Percentiles rank a stretch among this genome's conserved stretches.
These are phyloP conservation scores for Gracilinanus agilis DNA, from an alignment of 2,113 vertebrate genomes.

Conservation along the genomic window DNA sequence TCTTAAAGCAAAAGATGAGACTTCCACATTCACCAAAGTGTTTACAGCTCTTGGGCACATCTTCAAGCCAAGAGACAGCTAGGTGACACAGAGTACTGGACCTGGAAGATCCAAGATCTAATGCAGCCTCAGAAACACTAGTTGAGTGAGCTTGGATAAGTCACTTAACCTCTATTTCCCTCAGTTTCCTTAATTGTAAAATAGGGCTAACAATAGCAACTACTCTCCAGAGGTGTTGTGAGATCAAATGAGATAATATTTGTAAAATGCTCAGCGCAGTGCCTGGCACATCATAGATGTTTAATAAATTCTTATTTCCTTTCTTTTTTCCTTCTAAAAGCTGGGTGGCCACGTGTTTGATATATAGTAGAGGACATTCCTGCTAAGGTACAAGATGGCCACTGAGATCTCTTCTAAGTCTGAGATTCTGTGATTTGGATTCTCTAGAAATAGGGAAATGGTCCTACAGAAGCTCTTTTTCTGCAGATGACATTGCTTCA, in stretches of 20 bases:
- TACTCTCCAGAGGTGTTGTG: too few species aligned
- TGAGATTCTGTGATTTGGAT: not conserved
- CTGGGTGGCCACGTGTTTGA: not conserved
- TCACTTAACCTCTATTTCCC: too few species aligned
- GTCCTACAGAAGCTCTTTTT: not conserved
- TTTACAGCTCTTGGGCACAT: too few species aligned
- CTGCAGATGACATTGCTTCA: not conserved
- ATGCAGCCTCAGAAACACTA: too few species aligned
- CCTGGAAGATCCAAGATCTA: too few species aligned
- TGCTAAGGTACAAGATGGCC: not conserved
- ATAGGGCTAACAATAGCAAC: too few species aligned
- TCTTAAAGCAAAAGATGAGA: not conserved
- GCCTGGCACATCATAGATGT: not conserved
- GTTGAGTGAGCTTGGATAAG: too few species aligned
- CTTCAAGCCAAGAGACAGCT: too few species aligned
- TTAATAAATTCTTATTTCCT: not conserved
- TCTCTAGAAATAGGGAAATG: not conserved
- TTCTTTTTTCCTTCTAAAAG: not conserved
- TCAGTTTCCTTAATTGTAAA: too few species aligned
- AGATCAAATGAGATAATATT: too few species aligned
- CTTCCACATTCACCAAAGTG: not conserved
- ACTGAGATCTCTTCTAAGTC: not conserved
- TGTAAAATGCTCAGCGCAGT: not conserved
- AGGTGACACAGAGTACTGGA: too few species aligned
- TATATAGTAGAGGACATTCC: not conserved